Evolutionary conservation across 2,113 vertebrate species (phyloP), one percentile per base, ranked within the genome.

Genomic region (Psilopsiagon aymara): DNA sequence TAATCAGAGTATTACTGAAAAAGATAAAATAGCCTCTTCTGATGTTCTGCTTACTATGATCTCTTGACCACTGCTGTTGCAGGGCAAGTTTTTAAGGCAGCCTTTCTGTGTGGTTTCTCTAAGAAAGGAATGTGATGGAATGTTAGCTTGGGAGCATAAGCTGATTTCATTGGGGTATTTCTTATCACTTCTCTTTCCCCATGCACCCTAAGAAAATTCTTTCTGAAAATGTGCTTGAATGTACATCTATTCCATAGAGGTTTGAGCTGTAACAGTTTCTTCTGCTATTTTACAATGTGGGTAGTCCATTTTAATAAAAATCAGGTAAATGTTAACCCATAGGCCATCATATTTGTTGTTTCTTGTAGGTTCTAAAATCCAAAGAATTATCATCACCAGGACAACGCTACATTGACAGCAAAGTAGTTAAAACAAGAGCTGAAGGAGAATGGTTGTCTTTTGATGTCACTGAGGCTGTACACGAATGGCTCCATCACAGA

Each of bases 331-430:
- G 10, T 41, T 91, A 93, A 95, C 71, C 51, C 64, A 21, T 71
- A 94, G 66, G 62, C 63, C 81, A 27, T 90, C 27, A 66, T 63
- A 39, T 57, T 62, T 91, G 52, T 90, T 71, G 52, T 91, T 94
- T 81, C 76, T 97, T 90, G 14, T 75, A 99, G 99, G 98, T 99
- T 94, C 98, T 99, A 90, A 99, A 98, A 97, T 98, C 98, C 76
- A 99, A 99, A 90, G 98, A 99, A 49, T 96, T 98, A 44, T 98
- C 98, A 21, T 98, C 98, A 35, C 99, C 99, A 84, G 98, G 98
- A 51, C 99, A 99, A 73, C 99, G 99, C 84, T 99, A 99, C 95
- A 99, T 99, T 0, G 99, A 99, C 96, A 99, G 99, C 90, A 99
- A 99, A 95, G 99, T 99, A 1, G 98, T 99, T 75, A 99, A 99